Evolutionary conservation across 1,140 invertebrate species (phyloP), one percentile per base, ranked within the genome.

Genomic region (Musca vetustissima): DNA sequence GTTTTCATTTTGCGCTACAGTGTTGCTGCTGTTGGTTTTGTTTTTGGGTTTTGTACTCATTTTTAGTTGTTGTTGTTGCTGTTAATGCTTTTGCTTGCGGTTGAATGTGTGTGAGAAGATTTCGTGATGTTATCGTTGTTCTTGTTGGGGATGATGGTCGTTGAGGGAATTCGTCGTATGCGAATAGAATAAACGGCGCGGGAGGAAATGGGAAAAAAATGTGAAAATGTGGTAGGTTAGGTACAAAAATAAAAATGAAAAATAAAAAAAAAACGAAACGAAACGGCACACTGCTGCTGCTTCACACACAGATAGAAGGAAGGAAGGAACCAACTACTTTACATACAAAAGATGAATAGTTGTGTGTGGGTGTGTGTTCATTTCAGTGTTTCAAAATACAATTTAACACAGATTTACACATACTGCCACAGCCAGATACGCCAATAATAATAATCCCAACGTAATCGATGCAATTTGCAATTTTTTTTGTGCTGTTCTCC

Each of bases 201-300:
- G 36, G 36, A 28, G 36, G 7, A 43, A 43, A 11, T 43, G 36
- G 28, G 28, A 8, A 61, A 28, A 61, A 43, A 32, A 43, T 21
- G 19, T 61, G 28, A 61, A 61, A 61, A 61, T 61, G 57, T 61
- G 57, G 57, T 61, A 61, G 57, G 57, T 61, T 61, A 61, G 57
- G 57, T 61, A 28, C 57, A 61, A 61, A 28, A 61, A 61, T 8
- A 43, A 61, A 61, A 43, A 43, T 13, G 13, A 43, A 6, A 43
- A 43, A 43, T 7, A 43, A 2, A 43, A 43, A 7, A 43, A 4
- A 43, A 43, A 43, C 36, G 36, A 11, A n/a, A n/a, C n/a, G n/a
- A n/a, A n/a, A n/a, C n/a, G 7, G 11, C 57, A 43, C 25, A 61
- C 3, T 36, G 36, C 36, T 43, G 36, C 28, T 28, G n/a, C n/a